These are phyloP conservation scores for Glossophaga mutica DNA, from an alignment of 2,797 vertebrate genomes.

Conservation along the genomic window DNA sequence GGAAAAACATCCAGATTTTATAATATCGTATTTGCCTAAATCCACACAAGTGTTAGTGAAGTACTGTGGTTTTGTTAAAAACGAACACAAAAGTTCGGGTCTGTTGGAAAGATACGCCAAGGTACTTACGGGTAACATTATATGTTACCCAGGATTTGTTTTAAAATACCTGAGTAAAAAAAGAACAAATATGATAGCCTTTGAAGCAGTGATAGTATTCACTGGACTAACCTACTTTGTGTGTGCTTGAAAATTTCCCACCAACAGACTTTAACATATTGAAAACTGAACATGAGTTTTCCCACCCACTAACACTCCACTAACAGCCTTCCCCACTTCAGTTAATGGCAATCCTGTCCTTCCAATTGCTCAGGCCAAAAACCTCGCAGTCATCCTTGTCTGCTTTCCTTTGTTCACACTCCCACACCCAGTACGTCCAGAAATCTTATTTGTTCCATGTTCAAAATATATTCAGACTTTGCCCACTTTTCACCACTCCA, in stretches of 20 bases:
- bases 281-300: background rate
- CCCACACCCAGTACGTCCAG: background rate
- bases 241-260: background rate
- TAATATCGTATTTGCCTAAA: slow-evolving; percentile 8
- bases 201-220: background rate
- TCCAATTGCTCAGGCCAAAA: background rate
- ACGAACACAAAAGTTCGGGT: background rate
- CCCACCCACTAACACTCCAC: background rate
- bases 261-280: background rate
- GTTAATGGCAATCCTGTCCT: background rate
- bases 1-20: background rate
- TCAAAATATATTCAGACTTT: background rate
- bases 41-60: background rate
- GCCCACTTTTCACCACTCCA: background rate
- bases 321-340: background rate
- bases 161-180: background rate
- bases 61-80: background rate
- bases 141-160: background rate
- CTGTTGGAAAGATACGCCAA: background rate
- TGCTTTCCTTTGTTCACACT: background rate
- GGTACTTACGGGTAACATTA: background rate
- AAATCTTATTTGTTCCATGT: background rate
- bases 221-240: background rate
- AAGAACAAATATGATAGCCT: background rate
- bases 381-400: background rate